A percentile compares a stretch with the other conserved stretches of the same genome.
Conservation (phyloP, 2,797 vertebrate genomes). For the Sebastes matsubarae region DNA sequence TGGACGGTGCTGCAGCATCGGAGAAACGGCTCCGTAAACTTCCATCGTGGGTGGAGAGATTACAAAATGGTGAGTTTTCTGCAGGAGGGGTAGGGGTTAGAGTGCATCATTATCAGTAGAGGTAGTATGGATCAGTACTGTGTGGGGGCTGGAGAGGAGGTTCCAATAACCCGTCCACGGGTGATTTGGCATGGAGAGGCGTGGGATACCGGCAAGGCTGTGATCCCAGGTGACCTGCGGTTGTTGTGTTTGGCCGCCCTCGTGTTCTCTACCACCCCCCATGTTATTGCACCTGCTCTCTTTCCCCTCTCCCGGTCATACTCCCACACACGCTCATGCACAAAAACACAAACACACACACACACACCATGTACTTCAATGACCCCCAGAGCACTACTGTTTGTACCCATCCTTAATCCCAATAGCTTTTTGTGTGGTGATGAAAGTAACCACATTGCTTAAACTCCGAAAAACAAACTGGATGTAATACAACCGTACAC, state of each 20-base stretch:
- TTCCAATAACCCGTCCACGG: conserved; percentile 51
- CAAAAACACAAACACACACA: neutral
- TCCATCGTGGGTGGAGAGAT: conserved; percentile 85
- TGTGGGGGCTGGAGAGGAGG: conserved; percentile 48
- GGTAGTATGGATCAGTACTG: neutral
- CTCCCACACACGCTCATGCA: conserved; percentile 34
- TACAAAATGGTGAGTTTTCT: conserved; percentile 82
- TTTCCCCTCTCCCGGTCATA: conserved; percentile 39
- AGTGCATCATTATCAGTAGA: neutral
- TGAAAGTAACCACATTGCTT: conserved; percentile 1
- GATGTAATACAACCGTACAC: conserved; percentile 6
- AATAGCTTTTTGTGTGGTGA: neutral
- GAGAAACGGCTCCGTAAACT: conserved; percentile 83
- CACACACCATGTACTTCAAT: neutral
- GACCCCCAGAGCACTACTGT: conserved; percentile 10
- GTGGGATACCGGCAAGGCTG: conserved; percentile 60
- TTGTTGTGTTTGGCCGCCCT: conserved; percentile 69
- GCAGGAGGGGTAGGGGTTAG: neutral
- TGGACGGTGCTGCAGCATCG: conserved; percentile 89
- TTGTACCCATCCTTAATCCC: conserved; percentile 36
- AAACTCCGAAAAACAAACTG: conserved; percentile 10
- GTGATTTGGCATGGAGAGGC: conserved; percentile 51
- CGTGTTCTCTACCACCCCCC: conserved; percentile 50
- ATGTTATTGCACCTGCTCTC: conserved; percentile 80
- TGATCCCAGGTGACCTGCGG: conserved; percentile 69